Evolutionary conservation across 2,113 vertebrate species (phyloP).

Genomic region (Podarcis raffonei): DNA sequence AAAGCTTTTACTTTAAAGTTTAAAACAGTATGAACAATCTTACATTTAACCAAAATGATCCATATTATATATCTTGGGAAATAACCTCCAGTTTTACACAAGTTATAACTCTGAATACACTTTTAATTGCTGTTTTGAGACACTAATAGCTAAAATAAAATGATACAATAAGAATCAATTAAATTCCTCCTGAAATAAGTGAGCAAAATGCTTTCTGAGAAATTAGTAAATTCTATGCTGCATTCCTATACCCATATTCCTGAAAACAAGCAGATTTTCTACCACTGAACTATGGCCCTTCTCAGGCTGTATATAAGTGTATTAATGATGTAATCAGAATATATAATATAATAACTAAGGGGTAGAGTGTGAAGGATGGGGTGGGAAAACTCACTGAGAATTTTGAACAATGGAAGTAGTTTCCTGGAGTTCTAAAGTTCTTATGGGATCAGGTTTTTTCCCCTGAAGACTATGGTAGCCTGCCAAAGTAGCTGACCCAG

Average conservation of each 20-base stretch:
- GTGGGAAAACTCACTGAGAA: too few relatives aligned
- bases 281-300: too few relatives aligned
- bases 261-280: not conserved
- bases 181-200: accelerated
- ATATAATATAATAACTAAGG: too few relatives aligned
- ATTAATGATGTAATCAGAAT: too few relatives aligned
- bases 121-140: not conserved
- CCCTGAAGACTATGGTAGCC: too few relatives aligned
- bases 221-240: not conserved
- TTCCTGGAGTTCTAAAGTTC: too few relatives aligned
- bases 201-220: not conserved
- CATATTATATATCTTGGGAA: not conserved
- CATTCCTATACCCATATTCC: not conserved
- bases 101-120: not conserved
- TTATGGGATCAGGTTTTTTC: too few relatives aligned
- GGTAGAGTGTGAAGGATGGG: too few relatives aligned
- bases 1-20: slow-evolving; percentile 43
- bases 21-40: not conserved
- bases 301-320: too few relatives aligned
- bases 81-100: not conserved
- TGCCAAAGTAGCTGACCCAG: too few relatives aligned
- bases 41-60: not conserved
- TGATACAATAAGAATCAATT: not conserved
- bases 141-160: not conserved
- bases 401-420: too few relatives aligned